Base-by-base conservation (phyloP, 2,797 vertebrate species). In the Xyrichtys novacula region DNA sequence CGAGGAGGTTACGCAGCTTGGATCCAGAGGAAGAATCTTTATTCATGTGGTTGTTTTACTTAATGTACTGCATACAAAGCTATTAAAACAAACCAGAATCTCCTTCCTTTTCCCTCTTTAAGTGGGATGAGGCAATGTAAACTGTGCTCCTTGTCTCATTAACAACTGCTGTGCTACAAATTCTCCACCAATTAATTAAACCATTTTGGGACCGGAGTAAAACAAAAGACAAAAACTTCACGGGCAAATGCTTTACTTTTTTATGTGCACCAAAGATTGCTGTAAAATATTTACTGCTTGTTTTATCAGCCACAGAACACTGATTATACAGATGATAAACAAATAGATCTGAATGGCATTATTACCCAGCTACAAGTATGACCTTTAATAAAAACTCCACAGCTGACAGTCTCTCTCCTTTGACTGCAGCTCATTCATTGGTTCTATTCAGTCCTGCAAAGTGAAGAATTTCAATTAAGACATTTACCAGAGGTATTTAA, bases 291-390 rank as follows among this genome's bases (percentile, higher is more conserved):
- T 85, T 74, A 87, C 29, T 16, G 71, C 15, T 2, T 49, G 36
- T 78, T 85, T 87, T 84, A 84, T 55, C 55, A 72, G 70, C 56
- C 78, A 60, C 83, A 73, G 80, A 74, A 78, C 64, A 40, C 48
- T 60, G 74, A 81, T 89, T 87, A 82, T 56, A 85, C 65, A 75
- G 75, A 82, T 83, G 71, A 86, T 87, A 85, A 90, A 88, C 80
- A 89, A 75, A 88, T 72, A 66, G 72, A 71, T 83, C 66, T 47
- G 71, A 69, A 1, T 75, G 72, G 69, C 60, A 74, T 81, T 88
- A 88, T 85, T 74, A 87, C 36, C 65, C 74, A 29, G 49, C 28
- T 59, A 56, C 68, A 85, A 85, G 69, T 52, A 49, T 86, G 76
- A 88, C 86, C 88, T 89, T 89, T 83, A 86, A 78, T 65, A 78